Percentiles rank a stretch among this genome's conserved stretches.
Evolutionary conservation across 2,888 invertebrate species (phyloP).

Genomic region (Pyrocoelia pectoralis): DNA sequence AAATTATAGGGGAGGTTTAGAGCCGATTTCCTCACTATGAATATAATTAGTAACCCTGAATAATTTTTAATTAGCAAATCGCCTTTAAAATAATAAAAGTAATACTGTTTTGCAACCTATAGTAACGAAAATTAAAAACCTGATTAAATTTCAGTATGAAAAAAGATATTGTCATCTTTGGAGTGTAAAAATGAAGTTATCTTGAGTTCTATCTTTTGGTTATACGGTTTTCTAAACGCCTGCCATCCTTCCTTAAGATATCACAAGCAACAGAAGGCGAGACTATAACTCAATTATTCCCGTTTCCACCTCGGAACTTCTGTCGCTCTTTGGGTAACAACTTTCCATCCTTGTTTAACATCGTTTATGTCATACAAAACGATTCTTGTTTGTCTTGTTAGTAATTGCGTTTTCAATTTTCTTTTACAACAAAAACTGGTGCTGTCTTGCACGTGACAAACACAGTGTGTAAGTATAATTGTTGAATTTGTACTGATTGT

Average conservation of each 20-base stretch:
- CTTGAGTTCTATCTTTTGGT: neutral
- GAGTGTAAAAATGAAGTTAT: too few species aligned
- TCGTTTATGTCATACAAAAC: constrained; percentile 24
- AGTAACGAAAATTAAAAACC: too few species aligned
- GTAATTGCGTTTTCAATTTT: constrained; percentile 30
- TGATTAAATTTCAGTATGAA: too few species aligned
- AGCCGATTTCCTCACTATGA: too few species aligned
- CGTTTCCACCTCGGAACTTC: constrained; percentile 51
- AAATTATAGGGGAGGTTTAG: too few species aligned
- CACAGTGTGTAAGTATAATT: constrained; percentile 1
- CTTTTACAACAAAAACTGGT: constrained; percentile 13
- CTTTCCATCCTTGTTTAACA: constrained; percentile 22
- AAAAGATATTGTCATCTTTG: too few species aligned
- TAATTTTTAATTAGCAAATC: too few species aligned
- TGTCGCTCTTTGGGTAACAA: constrained; percentile 35
- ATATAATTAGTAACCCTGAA: too few species aligned
- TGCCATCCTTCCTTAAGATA: constrained; percentile 46
- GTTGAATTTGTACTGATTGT: constrained; percentile 8
- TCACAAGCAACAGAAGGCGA: constrained; percentile 54
- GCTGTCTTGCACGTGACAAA: constrained; percentile 18
- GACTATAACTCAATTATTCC: constrained; percentile 59
- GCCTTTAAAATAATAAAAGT: too few species aligned
- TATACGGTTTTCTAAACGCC: constrained; percentile 28
- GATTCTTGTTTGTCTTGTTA: constrained; percentile 35
- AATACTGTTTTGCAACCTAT: too few species aligned